These are phyloP conservation scores for Eupithecia centaureata DNA, from an alignment of 2,888 invertebrate genomes.

Conservation along the genomic window DNA sequence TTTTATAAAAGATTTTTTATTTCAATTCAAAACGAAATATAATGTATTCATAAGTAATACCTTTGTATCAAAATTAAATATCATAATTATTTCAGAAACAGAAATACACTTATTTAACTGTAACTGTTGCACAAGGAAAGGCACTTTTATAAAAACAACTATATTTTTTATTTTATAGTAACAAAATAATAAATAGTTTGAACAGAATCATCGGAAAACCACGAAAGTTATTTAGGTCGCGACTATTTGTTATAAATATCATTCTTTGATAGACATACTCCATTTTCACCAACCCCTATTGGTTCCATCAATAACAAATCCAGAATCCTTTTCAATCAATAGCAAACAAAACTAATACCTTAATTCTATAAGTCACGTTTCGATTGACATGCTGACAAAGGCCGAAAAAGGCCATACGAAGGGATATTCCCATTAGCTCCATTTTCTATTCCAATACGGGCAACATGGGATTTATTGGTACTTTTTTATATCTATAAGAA, in stretches of 20 bases:
- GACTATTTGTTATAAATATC: not conserved
- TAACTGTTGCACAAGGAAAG: not conserved
- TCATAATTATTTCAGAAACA: not conserved
- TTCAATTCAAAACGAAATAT: too few relatives aligned
- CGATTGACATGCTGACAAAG: conserved; percentile 46
- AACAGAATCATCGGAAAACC: too few relatives aligned
- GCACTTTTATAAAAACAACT: too few relatives aligned
- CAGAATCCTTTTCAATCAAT: conserved; percentile 44
- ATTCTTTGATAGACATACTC: not conserved
- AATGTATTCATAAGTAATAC: too few relatives aligned
- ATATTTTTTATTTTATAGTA: too few relatives aligned
- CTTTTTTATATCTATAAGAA: not conserved
- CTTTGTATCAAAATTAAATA: not conserved
- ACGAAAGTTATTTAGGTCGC: not conserved
- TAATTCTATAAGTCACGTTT: conserved; percentile 66
- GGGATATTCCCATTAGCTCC: conserved; percentile 5
- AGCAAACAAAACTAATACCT: conserved; percentile 49
- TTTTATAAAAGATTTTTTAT: too few relatives aligned
- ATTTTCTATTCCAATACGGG: not conserved
- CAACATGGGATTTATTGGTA: not conserved
- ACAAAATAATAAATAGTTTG: too few relatives aligned
- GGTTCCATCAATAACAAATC: conserved; percentile 33
- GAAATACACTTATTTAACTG: not conserved
- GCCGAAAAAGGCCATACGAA: conserved; percentile 16
- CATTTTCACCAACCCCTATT: conserved; percentile 1